Base-by-base conservation (phyloP, 2,888 invertebrate genomes). In the Meganola albula region DNA sequence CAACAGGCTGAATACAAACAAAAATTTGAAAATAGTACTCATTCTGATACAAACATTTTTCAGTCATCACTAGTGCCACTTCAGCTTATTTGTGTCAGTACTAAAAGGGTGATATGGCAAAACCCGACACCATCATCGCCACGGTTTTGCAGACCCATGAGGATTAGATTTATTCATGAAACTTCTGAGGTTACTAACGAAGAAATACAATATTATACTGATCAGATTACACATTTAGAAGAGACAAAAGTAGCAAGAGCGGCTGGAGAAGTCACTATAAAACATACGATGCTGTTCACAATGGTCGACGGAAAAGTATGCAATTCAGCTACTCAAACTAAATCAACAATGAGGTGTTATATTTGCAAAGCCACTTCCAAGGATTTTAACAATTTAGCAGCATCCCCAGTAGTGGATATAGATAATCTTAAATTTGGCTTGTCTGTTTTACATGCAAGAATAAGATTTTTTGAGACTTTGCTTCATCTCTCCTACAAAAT, bases 401-500 rank as follows among this genome's bases (percentile, higher is more conserved):
- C 10, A 10, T 16, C 14, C 9, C 20, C 14, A 11, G 24, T 12
- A 27, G 27, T 16, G 18, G 27, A 34, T 11, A 12, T 24, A 20
- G 28, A 37, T 5, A 21, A 27, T 13, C 27, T 37, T 27, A 13
- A 24, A 23, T 65, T 66, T 31, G 58, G 58, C n/a, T 29, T 62
- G n/a, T 62, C 58, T 9, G 31, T 53, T 12, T 34, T 62, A 10
- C 62, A 63, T 36, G 54, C 55, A 5, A 43, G 61, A 33, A 63
- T 62, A 11, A 24, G 59, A 16, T 33, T 53, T 24, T 58, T 63
- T 38, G 53, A 61, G 40, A 45, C 32, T 18, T 13, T 64, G 5
- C 31, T 68, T 7, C 62, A 68, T 43, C 11, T 70, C 6, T 27
- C 60, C 9, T 63, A 70, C 31, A 63, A 61, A 34, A 29, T 63